These are phyloP conservation scores for Drosophila atripex DNA, from an alignment of 2,888 invertebrate genomes.

Conservation along the genomic window DNA sequence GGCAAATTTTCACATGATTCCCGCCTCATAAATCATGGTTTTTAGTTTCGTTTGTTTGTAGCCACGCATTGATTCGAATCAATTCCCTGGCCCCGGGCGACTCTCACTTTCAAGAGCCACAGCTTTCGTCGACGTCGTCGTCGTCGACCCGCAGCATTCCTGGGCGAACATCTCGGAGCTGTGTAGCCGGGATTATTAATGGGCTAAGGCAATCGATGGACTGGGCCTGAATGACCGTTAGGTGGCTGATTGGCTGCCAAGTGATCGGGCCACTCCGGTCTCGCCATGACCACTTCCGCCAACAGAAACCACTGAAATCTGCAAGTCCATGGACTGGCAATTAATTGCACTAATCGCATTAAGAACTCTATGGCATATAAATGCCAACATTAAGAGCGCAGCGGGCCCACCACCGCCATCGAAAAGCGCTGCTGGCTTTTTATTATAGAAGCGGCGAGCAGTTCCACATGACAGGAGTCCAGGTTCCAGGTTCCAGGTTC, in stretches of 20 bases:
- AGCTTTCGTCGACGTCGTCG: constrained; percentile 10
- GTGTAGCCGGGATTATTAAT: constrained; percentile 55
- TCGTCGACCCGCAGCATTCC: constrained; percentile 64
- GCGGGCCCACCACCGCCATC: constrained; percentile 26
- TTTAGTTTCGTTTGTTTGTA: constrained; percentile 25
- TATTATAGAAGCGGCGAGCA: constrained; percentile 35
- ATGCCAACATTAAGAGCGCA: constrained; percentile 34
- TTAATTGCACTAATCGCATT: constrained; percentile 41
- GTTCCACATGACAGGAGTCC: constrained; percentile 35
- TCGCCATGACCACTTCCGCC: constrained; percentile 37
- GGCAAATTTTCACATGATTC: constrained; percentile 60
- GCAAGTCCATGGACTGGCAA: constrained; percentile 17
- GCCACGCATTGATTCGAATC: constrained; percentile 56
- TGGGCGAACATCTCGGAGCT: constrained; percentile 39
- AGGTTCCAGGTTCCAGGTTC: background rate
- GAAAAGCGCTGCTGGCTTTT: constrained; percentile 40
- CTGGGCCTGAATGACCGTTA: constrained; percentile 29
- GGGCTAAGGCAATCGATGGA: constrained; percentile 42
- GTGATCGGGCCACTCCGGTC: background rate
- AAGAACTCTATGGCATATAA: constrained; percentile 35
- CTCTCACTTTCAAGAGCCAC: constrained; percentile 51
- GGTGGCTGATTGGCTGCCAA: constrained; percentile 3
- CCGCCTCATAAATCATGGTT: constrained; percentile 61
- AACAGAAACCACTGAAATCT: constrained; percentile 20
- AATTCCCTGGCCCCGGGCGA: constrained; percentile 42